Evolutionary conservation across 2,113 vertebrate species (phyloP), one percentile per base, ranked within the genome.

Genomic region (Rissa tridactyla): DNA sequence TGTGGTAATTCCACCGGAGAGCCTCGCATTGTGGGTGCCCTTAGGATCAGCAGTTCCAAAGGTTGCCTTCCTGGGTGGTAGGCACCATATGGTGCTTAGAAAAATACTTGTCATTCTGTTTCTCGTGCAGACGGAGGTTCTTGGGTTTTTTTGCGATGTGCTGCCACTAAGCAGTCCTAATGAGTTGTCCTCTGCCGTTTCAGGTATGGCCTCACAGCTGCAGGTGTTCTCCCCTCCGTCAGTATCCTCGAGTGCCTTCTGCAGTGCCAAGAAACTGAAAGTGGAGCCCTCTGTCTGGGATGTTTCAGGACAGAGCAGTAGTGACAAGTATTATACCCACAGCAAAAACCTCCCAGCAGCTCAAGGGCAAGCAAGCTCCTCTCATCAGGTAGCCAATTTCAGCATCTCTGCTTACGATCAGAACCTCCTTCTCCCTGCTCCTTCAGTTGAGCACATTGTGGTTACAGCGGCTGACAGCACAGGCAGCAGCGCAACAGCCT

Each of bases 141-240:
- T 79, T 17, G 38, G 38, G 38, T 76, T 23, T 32, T 1, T 0
- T 42, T 0, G 0, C 25, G 18, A 1, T 22, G 38, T 66, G 54
- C 61, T 64, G 46, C 34, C 11, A 0, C 60, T 8, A 3, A 20
- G 65, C 32, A 10, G 25, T 20, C 16, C 17, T 95, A 2, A 52
- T 12, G 58, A 70, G 22, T 38, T 58, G 25, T 94, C 3, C 13
- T 83, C 16, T 87, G 22, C 32, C 12, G 60, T 61, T 57, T 5
- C 89, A 99, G 99, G 98, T 98, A 99, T 99, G 99, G 98, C 99
- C 97, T 99, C 99, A 95, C 99, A 99, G 98, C 98, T 99, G 96
- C 99, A 99, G 98, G 99, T 99, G 91, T 99, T 99, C 98, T 99
- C 99, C 97, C 99, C 99, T 78, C 99, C 99, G 96, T 99, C 99